phyloP scores from a whole-genome alignment of 2,113 vertebrate genomes.

The Tauraco erythrolophus region DNA sequence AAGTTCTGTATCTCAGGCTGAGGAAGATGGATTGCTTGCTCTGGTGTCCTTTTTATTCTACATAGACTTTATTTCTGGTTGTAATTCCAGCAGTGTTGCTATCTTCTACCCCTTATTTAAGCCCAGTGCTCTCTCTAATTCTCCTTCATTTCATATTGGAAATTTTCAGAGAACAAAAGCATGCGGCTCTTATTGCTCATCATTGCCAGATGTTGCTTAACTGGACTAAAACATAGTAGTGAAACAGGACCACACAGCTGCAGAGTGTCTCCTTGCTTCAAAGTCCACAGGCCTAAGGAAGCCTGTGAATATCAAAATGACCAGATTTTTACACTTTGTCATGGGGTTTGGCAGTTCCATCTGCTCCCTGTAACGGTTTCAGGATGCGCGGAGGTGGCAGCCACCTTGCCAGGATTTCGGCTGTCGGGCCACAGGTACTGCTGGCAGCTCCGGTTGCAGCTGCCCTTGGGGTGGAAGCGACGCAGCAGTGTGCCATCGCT shows the following conservation, averaged over 20 bases:
- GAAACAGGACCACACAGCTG: not conserved
- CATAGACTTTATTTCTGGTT: not conserved
- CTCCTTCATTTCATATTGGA: not conserved
- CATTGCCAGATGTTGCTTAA: not conserved
- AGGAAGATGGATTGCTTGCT: not conserved
- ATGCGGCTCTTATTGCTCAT: not conserved
- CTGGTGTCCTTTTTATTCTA: not conserved
- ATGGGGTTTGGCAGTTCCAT: not conserved
- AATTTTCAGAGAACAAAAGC: not conserved
- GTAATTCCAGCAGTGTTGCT: not conserved
- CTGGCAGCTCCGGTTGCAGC: not conserved
- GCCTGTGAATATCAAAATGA: not conserved
- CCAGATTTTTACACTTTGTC: not conserved
- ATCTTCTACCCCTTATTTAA: not conserved
- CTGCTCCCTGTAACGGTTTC: not conserved
- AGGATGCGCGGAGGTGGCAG: not conserved
- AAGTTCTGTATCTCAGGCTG: not conserved
- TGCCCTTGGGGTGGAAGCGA: not conserved
- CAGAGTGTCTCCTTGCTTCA: not conserved
- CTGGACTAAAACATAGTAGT: not conserved
- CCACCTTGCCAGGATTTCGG: not conserved
- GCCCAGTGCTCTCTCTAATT: not conserved
- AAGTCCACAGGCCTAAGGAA: not conserved
- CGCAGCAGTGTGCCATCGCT: accelerated
- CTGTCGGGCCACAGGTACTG: accelerated